Conservation (phyloP, 2,888 invertebrate genomes). For the Colletes collaris region DNA sequence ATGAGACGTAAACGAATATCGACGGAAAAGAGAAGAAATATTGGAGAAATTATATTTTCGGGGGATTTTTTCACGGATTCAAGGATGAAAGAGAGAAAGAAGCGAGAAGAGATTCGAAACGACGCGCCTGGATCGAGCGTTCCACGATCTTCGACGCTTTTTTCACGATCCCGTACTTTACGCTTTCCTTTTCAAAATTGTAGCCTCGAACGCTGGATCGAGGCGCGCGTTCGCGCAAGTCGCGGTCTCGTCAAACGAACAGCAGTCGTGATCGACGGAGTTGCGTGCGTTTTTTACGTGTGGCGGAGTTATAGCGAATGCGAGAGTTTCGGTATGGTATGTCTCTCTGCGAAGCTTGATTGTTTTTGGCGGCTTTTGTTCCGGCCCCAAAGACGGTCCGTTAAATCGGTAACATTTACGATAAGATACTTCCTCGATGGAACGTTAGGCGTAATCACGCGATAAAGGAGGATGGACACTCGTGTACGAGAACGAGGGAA, state of each 20-base stretch:
- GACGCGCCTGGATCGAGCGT: constrained; percentile 21
- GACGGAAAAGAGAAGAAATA: constrained; percentile 45
- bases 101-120: constrained; percentile 5
- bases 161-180: constrained; percentile 30
- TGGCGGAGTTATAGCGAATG: constrained; percentile 25
- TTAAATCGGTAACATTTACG: constrained; percentile 49
- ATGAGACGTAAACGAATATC: constrained; percentile 26
- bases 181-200: constrained; percentile 2
- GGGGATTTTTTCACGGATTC: constrained; percentile 63
- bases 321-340: constrained; percentile 55
- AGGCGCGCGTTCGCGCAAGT: constrained; percentile 24
- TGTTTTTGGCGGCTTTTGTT: constrained; percentile 32
- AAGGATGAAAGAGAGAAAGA: constrained; percentile 27
- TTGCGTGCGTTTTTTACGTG: constrained; percentile 33
- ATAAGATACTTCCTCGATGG: constrained; percentile 37
- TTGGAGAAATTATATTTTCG: constrained; percentile 73
- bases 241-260: constrained; percentile 40
- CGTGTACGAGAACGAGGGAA: constrained; percentile 12
- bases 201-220: background rate
- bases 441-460: constrained; percentile 18
- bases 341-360: constrained; percentile 54
- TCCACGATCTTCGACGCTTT: background rate
- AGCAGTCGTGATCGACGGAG: constrained; percentile 46
- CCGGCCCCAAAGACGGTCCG: constrained; percentile 20
- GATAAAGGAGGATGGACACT: constrained; percentile 10